Conservation (phyloP, 1,140 invertebrate species). For the Zaprionus vittiger region DNA sequence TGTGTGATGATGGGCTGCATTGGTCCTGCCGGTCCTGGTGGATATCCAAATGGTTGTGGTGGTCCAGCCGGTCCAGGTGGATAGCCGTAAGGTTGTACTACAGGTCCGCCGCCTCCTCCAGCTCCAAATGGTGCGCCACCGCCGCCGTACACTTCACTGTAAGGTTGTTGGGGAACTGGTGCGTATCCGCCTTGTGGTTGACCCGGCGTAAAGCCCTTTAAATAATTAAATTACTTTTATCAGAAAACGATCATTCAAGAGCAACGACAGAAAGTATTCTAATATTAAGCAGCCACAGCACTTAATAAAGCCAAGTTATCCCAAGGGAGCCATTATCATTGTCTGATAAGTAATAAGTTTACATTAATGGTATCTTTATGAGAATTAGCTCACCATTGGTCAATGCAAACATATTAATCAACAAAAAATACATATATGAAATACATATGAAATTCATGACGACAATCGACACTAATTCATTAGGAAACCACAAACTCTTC, state of each 20-base stretch:
- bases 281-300: no score
- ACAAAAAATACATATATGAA: background rate
- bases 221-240: conserved; percentile 15
- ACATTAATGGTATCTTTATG: no score
- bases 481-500: background rate
- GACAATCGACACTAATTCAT: background rate
- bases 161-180: conserved; percentile 76
- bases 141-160: conserved; percentile 60
- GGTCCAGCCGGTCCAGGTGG: conserved; percentile 39
- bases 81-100: conserved; percentile 36
- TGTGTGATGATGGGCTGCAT: conserved; percentile 67
- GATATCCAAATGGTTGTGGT: conserved; percentile 39
- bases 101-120: conserved; percentile 18
- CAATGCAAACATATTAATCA: no score
- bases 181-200: conserved; percentile 60
- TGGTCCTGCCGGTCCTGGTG: conserved; percentile 56
- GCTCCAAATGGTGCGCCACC: conserved; percentile 54
- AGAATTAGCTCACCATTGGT: no score
- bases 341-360: no score
- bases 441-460: background rate
- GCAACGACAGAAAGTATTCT: no score
- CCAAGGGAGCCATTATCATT: background rate
- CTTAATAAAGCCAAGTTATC: no score
- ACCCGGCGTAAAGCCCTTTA: conserved; percentile 63
- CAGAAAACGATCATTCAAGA: background rate